phyloP scores from a whole-genome alignment of 2,888 invertebrate genomes.

The Pandemis corylana region DNA sequence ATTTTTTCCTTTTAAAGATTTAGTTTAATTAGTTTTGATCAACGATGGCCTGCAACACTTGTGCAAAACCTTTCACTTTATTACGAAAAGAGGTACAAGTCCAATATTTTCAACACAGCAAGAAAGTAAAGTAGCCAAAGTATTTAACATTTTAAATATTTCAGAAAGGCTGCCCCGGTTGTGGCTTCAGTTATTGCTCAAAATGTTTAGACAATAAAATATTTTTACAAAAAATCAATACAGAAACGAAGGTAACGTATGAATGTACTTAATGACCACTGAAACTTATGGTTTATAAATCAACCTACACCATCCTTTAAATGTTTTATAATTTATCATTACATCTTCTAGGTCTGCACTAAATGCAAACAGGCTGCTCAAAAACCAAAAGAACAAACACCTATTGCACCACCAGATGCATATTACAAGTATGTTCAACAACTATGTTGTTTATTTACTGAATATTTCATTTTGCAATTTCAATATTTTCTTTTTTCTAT shows the following conservation, averaged over 20 bases:
- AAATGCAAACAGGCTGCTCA: conserved; percentile 62
- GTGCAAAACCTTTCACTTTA: conserved; percentile 88
- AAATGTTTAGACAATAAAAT: conserved; percentile 91
- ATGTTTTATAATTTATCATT: conserved; percentile 1
- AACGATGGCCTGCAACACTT: conserved; percentile 90
- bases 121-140: not conserved
- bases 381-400: conserved; percentile 49
- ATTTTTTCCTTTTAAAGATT: conserved; percentile 7
- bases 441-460: conserved; percentile 15
- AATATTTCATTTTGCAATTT: not conserved
- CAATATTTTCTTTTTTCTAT: conserved; percentile 16
- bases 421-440: conserved; percentile 81
- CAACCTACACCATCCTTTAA: not conserved
- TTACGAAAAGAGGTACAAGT: conserved; percentile 88
- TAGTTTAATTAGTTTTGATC: not conserved
- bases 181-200: conserved; percentile 93
- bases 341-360: conserved; percentile 65
- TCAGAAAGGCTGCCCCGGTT: conserved; percentile 92
- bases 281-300: not conserved
- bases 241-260: conserved; percentile 87
- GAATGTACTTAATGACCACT: not conserved
- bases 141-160: conserved; percentile 52
- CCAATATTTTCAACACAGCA: not conserved
- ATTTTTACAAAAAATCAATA: conserved; percentile 86
- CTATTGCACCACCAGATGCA: conserved; percentile 79